These are phyloP conservation scores for Phylloscopus collybita DNA, from an alignment of 2,797 vertebrate species.

Conservation along the genomic window DNA sequence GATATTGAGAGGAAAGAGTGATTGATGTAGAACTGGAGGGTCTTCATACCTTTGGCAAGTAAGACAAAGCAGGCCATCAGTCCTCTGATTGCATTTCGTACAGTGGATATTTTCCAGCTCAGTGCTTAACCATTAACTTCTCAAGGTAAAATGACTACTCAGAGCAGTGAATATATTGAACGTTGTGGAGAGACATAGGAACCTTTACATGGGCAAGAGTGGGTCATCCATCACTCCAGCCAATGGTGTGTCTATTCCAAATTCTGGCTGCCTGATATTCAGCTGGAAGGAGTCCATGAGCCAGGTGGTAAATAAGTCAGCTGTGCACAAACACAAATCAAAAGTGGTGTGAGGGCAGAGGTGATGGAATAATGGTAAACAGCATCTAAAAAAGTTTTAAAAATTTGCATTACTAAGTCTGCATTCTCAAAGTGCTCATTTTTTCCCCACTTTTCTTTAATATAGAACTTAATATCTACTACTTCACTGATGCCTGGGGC, in stretches of 20 bases:
- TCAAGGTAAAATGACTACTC: conserved; percentile 55
- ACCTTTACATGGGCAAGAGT: conserved; percentile 11
- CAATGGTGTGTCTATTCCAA: not conserved
- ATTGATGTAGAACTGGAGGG: conserved; percentile 36
- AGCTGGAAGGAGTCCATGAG: not conserved
- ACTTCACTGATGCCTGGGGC: not conserved
- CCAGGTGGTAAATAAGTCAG: not conserved
- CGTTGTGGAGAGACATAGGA: not conserved
- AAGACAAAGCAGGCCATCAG: conserved; percentile 32
- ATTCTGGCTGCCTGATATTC: not conserved
- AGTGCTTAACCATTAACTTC: conserved; percentile 55
- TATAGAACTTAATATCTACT: not conserved
- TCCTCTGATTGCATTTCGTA: not conserved
- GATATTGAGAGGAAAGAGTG: conserved; percentile 12
- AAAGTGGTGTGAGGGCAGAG: not conserved
- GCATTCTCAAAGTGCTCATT: not conserved
- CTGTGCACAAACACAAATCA: conserved; percentile 5
- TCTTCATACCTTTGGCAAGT: conserved; percentile 28
- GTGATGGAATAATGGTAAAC: not conserved
- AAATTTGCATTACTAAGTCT: not conserved
- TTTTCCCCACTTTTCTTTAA: not conserved
- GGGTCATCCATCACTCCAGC: conserved; percentile 12
- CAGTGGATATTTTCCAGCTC: conserved; percentile 39
- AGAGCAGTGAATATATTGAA: not conserved
- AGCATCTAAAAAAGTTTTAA: not conserved